These are phyloP conservation scores for Morus bassanus DNA, from an alignment of 2,797 vertebrate genomes.

Conservation along the genomic window DNA sequence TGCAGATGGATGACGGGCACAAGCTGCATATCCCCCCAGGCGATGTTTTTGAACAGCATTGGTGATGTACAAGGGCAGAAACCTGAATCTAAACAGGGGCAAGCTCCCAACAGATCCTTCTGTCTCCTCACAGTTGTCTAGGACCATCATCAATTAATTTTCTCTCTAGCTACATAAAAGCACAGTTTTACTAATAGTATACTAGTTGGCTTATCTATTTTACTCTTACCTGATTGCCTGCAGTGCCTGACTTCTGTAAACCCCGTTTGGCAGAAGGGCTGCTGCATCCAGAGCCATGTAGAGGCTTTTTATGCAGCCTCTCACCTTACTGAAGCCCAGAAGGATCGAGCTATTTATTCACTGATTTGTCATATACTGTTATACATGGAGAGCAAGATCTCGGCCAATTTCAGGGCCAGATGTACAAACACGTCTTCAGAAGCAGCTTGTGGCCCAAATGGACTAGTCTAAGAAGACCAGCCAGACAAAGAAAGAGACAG, in stretches of 20 bases:
- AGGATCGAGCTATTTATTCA: neutral
- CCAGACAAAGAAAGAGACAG: neutral
- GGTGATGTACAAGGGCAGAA: neutral
- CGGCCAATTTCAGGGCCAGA: neutral
- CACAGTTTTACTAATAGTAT: neutral
- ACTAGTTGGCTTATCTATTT: neutral
- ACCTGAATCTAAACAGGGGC: neutral
- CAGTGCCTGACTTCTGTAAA: neutral
- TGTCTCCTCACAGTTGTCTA: neutral
- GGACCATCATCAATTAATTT: neutral
- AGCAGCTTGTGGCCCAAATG: neutral
- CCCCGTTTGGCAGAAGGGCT: neutral
- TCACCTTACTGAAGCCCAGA: neutral
- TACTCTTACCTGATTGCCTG: neutral
- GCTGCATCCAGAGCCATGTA: neutral
- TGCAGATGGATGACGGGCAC: neutral
- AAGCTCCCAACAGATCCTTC: neutral
- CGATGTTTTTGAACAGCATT: fast-evolving
- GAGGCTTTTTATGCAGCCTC: neutral
- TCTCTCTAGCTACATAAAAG: neutral
- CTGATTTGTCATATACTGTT: neutral
- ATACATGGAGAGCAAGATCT: neutral
- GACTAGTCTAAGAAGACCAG: neutral
- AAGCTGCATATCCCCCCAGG: neutral
- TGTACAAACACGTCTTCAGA: neutral